These are phyloP conservation scores for Brachypodius melanocephalos DNA, from an alignment of 2,113 vertebrate species.

Conservation along the genomic window DNA sequence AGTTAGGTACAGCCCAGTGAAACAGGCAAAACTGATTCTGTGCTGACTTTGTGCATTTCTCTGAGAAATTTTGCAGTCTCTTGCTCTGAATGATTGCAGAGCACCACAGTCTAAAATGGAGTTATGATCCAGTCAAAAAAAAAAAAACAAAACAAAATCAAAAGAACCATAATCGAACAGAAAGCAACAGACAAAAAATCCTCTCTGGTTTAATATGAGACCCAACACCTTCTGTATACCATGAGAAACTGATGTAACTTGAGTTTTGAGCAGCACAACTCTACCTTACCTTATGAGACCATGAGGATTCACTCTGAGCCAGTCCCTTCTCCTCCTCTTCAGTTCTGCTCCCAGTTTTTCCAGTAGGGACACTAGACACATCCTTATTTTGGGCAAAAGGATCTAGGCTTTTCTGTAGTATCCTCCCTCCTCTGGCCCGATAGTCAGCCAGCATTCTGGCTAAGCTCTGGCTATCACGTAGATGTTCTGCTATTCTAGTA, in stretches of 20 bases:
- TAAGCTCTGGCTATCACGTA: slow-evolving; percentile 82
- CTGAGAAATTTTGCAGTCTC: neutral
- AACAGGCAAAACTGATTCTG: neutral
- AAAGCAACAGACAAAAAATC: neutral
- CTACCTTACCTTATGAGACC: slow-evolving; percentile 85
- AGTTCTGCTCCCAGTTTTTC: slow-evolving; percentile 71
- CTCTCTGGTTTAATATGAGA: neutral
- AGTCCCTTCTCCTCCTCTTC: slow-evolving; percentile 84
- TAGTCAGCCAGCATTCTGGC: slow-evolving; percentile 93
- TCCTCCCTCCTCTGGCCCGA: slow-evolving; percentile 90
- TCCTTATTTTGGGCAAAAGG: slow-evolving; percentile 80
- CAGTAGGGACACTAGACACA: neutral
- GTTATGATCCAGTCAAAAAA: neutral
- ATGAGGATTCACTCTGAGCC: slow-evolving; percentile 77
- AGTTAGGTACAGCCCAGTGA: neutral
- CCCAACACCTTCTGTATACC: neutral
- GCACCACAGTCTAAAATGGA: neutral
- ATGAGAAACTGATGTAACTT: neutral
- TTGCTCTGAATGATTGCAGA: neutral
- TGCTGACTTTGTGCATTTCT: neutral
- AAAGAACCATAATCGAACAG: neutral
- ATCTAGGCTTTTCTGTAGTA: slow-evolving; percentile 81
- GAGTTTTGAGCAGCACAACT: neutral
- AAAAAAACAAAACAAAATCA: neutral
- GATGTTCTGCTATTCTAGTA: slow-evolving; percentile 85